Base-by-base conservation (phyloP, 2,888 invertebrate genomes). In the Chrysodeixis includens region DNA sequence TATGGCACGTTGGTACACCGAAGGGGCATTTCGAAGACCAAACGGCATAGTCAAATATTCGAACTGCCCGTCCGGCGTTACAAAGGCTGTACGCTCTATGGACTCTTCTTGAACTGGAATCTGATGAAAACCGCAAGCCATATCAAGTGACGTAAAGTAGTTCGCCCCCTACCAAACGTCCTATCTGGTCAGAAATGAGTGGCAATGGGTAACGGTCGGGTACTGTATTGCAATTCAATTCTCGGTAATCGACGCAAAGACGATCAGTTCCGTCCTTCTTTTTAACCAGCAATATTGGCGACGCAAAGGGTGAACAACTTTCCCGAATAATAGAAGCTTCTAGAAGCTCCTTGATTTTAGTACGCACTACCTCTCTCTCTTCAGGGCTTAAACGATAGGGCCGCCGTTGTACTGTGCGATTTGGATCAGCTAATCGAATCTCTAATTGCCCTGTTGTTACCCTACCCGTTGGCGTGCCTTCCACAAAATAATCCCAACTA, bases 1-100 rank as follows among this genome's bases (percentile, higher is more conserved):
- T n/a, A n/a, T n/a, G n/a, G n/a, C n/a, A n/a, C n/a, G n/a, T n/a
- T n/a, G n/a, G n/a, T n/a, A n/a, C n/a, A 55, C 55, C 12, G 32
- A n/a, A 18, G 66, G 66, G 3, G 69, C 69, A 46, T 64, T 72
- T 5, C 49, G 30, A 5, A 69, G 56, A 18, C 69, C 69, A 56
- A 72, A 73, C 12, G 72, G 72, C 65, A 72, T 62, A 9, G 46
- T 56, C 0, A 54, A 1, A 32, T 52, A 72, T 16, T 70, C 66
- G 30, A 49, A 65, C 26, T 58, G 58, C 8, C 40, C 40, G 14
- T 40, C 40, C 40, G 40, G 40, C n/a, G 40, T 40, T 40, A 40
- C 40, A 40, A 54, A 54, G 1, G 54, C 54, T 0, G 54, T 55
- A 7, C 55, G 55, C 26, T 55, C 35, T 40, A 55, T 40, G 1